phyloP scores from a whole-genome alignment of 2,888 invertebrate genomes.

The Yponomeuta cagnagella region DNA sequence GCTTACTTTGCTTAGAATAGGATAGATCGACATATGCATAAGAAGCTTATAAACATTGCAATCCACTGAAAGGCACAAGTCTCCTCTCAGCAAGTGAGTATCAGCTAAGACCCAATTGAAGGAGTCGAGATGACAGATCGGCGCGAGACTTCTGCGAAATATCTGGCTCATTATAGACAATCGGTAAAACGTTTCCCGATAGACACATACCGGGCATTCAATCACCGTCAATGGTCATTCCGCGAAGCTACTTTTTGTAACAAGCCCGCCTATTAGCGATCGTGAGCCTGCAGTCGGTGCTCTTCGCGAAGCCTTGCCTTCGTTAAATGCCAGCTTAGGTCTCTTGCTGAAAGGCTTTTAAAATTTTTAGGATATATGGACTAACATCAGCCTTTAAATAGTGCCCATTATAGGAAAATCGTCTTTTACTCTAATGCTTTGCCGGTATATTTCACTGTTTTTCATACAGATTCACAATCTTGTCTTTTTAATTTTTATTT shows the following conservation, averaged over 20 bases:
- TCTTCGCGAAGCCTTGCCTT: background rate
- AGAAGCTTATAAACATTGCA: too few species aligned
- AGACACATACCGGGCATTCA: conserved; percentile 3
- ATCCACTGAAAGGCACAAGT: background rate
- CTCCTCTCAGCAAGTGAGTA: background rate
- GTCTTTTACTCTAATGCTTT: too few species aligned
- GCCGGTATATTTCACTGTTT: too few species aligned
- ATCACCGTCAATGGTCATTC: conserved; percentile 10
- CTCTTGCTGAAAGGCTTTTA: too few species aligned
- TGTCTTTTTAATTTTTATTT: too few species aligned
- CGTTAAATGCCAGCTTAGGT: background rate
- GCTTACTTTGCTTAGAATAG: too few species aligned
- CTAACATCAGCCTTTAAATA: too few species aligned
- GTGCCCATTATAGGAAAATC: too few species aligned
- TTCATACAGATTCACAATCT: too few species aligned
- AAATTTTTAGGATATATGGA: too few species aligned
- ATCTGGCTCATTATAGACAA: conserved; percentile 7
- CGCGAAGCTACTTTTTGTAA: conserved; percentile 13
- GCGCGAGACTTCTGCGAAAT: conserved; percentile 21
- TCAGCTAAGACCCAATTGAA: conserved; percentile 28
- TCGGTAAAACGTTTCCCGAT: background rate
- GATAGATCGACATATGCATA: too few species aligned
- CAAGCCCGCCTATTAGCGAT: conserved; percentile 11
- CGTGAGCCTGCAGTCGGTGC: conserved; percentile 10
- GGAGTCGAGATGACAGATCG: conserved; percentile 29